Base-by-base conservation (phyloP, 1,140 invertebrate genomes). In the Orius insidiosus region DNA sequence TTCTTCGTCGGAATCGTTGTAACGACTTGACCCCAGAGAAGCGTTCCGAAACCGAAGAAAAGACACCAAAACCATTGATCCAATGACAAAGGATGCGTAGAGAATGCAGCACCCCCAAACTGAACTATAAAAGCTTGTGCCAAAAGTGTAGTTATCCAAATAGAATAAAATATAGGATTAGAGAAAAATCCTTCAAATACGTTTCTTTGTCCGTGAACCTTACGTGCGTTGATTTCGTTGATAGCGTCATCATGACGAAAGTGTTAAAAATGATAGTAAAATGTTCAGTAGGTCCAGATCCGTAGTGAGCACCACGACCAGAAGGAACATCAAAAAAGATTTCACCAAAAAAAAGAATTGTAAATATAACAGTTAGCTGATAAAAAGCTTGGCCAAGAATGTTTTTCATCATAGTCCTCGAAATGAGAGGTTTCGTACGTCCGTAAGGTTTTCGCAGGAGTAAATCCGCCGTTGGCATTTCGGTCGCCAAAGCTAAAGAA, bases 201-300 rank as follows among this genome's bases (percentile, higher is more conserved):
- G 67, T 98, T 97, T 58, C 95, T 72, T 69, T 98, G 90, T 49
- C 93, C 93, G 69, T 98, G 94, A 60, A 98, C 97, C 77, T 98
- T 98, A 56, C 94, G 74, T 36, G 93, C 89, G 70, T 98, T 98
- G 61, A 98, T 90, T 72, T 98, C 95, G 74, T 98, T 98, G 71
- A 98, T 35, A 98, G 71, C 15, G 95, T 98, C 94, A 98, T 98
- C 88, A 98, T 92, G 46, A 98, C 95, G 69, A 98, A 98, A 11
- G 90, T 86, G 68, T 98, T 98, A 70, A 98, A 98, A 60, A 98
- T 96, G 59, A 98, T 85, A 9, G 95, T 98, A 68, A 97, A 98
- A 69, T 98, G 95, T 67, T 90, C 78, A 37, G 86, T 81, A 35
- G 92, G 89, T 51, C 80, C 79, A 18, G 39, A n/a, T 34, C 2